Percentiles rank a stretch among this genome's conserved stretches.
Conservation (phyloP, 2,888 invertebrate species). For the Phorcus lineatus region DNA sequence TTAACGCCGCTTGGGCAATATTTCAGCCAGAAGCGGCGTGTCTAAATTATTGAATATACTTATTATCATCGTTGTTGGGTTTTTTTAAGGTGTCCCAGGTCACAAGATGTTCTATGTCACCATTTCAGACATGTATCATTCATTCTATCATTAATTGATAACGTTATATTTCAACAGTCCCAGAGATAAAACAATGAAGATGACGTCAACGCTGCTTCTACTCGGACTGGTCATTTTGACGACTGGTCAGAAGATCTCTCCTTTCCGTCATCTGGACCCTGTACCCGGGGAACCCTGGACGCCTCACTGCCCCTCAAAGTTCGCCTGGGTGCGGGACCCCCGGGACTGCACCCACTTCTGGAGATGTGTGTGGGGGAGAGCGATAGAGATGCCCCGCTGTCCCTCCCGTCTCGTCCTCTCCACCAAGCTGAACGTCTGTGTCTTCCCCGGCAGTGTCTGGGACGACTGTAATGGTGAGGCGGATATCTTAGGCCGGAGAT, state of each 20-base stretch:
- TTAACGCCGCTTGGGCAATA: too few relatives aligned
- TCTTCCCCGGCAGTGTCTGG: background rate
- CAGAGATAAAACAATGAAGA: too few relatives aligned
- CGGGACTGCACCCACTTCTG: constrained; percentile 26
- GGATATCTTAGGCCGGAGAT: background rate
- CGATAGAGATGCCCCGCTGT: constrained; percentile 23
- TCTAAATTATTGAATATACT: too few relatives aligned
- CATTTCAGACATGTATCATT: too few relatives aligned
- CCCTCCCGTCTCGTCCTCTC: constrained; percentile 20
- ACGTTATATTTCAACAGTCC: too few relatives aligned
- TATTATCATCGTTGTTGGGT: too few relatives aligned
- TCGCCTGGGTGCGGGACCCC: constrained; percentile 26
- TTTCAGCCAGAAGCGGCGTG: too few relatives aligned
- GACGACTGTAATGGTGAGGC: constrained; percentile 19
- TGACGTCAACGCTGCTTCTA: background rate
- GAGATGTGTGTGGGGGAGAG: constrained; percentile 26
- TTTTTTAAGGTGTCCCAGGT: too few relatives aligned
- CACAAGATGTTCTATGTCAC: too few relatives aligned
- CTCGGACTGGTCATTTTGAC: background rate
- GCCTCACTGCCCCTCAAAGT: background rate
- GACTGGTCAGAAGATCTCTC: background rate
- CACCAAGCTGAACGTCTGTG: constrained; percentile 20
- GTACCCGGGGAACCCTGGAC: too few relatives aligned
- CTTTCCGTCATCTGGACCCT: too few relatives aligned
- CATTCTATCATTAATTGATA: too few relatives aligned